A percentile compares a stretch with the other conserved stretches of the same genome.
These are phyloP conservation scores for Pyxicephalus adspersus DNA, from an alignment of 2,113 vertebrate species.

Conservation along the genomic window DNA sequence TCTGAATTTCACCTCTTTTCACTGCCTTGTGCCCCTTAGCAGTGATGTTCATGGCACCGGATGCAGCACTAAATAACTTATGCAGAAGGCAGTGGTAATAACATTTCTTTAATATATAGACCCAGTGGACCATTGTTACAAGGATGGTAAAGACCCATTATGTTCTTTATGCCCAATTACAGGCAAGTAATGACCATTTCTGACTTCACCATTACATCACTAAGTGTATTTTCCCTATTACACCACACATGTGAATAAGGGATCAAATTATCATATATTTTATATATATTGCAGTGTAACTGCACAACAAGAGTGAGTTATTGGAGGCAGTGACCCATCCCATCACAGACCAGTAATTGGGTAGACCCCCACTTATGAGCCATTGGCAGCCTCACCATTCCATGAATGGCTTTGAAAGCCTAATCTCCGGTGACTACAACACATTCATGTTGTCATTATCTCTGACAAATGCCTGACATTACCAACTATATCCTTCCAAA, in stretches of 20 bases:
- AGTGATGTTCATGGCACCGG: neutral
- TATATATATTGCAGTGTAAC: neutral
- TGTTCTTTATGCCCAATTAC: constrained; percentile 31
- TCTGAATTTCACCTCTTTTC: neutral
- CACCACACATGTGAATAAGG: neutral
- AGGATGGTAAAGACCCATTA: constrained; percentile 19
- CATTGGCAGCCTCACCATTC: constrained; percentile 8
- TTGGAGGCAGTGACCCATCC: constrained; percentile 46
- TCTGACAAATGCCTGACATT: constrained; percentile 24
- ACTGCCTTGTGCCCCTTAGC: constrained; percentile 37
- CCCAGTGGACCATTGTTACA: neutral
- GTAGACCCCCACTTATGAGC: constrained; percentile 4
- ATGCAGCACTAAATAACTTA: constrained; percentile 5
- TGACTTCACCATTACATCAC: constrained; percentile 26
- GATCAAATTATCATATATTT: neutral
- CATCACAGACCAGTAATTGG: constrained; percentile 21
- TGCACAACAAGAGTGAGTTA: constrained; percentile 38
- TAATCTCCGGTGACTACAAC: neutral
- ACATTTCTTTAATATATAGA: constrained; percentile 34
- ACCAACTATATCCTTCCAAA: neutral
- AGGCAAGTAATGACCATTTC: constrained; percentile 18
- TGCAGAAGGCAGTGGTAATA: neutral
- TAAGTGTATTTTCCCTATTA: neutral
- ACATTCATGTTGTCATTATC: constrained; percentile 38
- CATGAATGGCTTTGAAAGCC: constrained; percentile 18